A percentile compares a stretch with the other conserved stretches of the same genome.
Evolutionary conservation across 2,113 vertebrate genomes (phyloP).

Genomic region (Neogale vison): DNA sequence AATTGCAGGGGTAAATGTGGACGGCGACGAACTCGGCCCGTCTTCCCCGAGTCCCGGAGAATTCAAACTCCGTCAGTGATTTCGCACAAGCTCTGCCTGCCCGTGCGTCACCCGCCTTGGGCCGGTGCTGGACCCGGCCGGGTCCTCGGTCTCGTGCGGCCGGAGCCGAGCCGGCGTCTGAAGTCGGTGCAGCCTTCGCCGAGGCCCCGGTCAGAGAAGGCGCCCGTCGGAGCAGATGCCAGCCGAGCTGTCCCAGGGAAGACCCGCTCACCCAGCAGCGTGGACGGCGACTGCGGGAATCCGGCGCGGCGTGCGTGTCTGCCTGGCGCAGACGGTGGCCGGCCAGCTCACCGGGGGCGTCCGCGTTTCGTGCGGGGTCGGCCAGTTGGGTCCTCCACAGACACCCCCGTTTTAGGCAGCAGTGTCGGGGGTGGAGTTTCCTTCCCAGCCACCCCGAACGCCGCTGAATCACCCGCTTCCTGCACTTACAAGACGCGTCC

Average conservation of each 20-base stretch:
- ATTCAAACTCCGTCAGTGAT: neutral
- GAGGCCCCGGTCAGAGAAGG: neutral
- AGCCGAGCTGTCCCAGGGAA: neutral
- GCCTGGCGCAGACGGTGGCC: accelerated
- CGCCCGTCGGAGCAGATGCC: neutral
- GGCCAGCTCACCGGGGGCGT: accelerated
- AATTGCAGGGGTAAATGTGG: neutral
- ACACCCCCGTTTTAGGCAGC: accelerated
- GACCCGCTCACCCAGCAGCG: too few species aligned
- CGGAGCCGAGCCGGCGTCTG: neutral
- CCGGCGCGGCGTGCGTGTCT: accelerated
- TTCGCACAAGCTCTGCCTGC: neutral
- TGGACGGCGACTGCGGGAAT: accelerated
- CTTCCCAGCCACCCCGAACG: neutral
- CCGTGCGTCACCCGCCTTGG: neutral
- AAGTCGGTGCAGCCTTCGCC: too few species aligned
- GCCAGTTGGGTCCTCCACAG: accelerated
- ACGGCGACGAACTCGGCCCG: neutral
- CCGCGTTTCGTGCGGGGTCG: accelerated
- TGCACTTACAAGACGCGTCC: accelerated
- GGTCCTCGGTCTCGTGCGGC: neutral
- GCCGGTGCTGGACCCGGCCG: accelerated
- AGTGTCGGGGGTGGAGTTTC: accelerated
- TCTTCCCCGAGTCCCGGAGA: neutral
- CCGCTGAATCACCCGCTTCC: neutral